Conservation (phyloP, 2,888 invertebrate genomes). For the Pristionchus fissidentatus region DNA sequence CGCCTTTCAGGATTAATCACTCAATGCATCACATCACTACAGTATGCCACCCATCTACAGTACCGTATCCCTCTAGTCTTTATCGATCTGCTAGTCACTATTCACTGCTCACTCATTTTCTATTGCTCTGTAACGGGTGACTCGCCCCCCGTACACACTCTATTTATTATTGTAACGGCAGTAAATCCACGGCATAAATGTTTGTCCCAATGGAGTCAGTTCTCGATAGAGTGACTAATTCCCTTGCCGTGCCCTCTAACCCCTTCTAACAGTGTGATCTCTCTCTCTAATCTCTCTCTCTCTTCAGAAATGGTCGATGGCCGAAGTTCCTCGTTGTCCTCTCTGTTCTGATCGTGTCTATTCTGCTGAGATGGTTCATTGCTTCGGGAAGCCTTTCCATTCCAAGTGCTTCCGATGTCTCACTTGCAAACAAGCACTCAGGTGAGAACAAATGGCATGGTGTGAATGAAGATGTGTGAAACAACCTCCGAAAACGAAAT, state of each 20-base stretch:
- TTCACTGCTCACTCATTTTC: constrained; percentile 5
- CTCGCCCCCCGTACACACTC: constrained; percentile 17
- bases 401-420: constrained; percentile 65
- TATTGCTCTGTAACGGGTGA: constrained; percentile 23
- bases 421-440: constrained; percentile 62
- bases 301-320: constrained; percentile 58
- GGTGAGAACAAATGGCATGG: constrained; percentile 51
- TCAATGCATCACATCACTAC: constrained; percentile 22
- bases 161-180: constrained; percentile 20
- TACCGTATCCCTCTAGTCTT: constrained; percentile 37
- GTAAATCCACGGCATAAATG: not conserved
- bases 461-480: not conserved
- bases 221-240: constrained; percentile 24
- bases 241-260: constrained; percentile 15
- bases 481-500: not conserved
- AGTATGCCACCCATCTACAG: constrained; percentile 2
- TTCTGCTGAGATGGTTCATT: constrained; percentile 65
- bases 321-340: constrained; percentile 51
- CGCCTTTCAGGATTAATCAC: constrained; percentile 27
- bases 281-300: not conserved
- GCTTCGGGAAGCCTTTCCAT: constrained; percentile 64
- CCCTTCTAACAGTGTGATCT: constrained; percentile 4
- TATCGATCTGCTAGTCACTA: constrained; percentile 20
- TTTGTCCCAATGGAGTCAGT: not conserved
- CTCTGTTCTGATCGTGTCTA: constrained; percentile 63